Conservation (phyloP, 2,888 invertebrate genomes). For the Euplagia quadripunctaria region DNA sequence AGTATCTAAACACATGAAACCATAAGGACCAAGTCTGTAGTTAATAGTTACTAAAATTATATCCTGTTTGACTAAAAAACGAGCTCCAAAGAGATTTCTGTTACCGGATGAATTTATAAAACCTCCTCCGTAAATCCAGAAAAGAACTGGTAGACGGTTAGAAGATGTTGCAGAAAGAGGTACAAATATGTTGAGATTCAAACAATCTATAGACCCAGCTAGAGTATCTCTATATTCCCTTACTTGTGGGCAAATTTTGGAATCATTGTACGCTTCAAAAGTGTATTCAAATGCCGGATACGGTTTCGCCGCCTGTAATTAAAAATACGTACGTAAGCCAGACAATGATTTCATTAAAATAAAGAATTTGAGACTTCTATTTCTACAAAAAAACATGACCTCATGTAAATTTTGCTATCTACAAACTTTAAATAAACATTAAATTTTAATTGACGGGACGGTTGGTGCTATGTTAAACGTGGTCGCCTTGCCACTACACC, state of each 20-base stretch:
- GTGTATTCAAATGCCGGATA: slow-evolving; percentile 16
- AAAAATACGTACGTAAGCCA: neutral
- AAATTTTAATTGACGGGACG: no score
- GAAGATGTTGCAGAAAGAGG: slow-evolving; percentile 6
- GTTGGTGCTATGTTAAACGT: no score
- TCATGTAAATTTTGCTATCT: neutral
- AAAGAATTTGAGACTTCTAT: neutral
- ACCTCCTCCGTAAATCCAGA: slow-evolving; percentile 19
- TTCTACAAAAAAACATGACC: neutral
- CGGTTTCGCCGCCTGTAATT: slow-evolving; percentile 18
- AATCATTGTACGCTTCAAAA: slow-evolving; percentile 16
- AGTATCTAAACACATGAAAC: slow-evolving; percentile 71
- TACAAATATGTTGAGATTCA: slow-evolving; percentile 22
- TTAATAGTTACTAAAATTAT: slow-evolving; percentile 66
- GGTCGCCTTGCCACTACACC: no score
- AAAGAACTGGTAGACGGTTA: slow-evolving; percentile 17
- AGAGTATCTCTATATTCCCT: slow-evolving; percentile 36
- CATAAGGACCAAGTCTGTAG: slow-evolving; percentile 74
- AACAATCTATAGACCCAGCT: slow-evolving; percentile 16
- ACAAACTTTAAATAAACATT: neutral
- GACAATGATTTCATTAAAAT: neutral
- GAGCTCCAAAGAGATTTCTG: slow-evolving; percentile 17
- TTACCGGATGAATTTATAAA: slow-evolving; percentile 9
- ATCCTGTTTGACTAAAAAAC: slow-evolving; percentile 54
- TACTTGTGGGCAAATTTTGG: slow-evolving; percentile 19